Base-by-base conservation (phyloP, 2,113 vertebrate genomes). In the Excalfactoria chinensis region DNA sequence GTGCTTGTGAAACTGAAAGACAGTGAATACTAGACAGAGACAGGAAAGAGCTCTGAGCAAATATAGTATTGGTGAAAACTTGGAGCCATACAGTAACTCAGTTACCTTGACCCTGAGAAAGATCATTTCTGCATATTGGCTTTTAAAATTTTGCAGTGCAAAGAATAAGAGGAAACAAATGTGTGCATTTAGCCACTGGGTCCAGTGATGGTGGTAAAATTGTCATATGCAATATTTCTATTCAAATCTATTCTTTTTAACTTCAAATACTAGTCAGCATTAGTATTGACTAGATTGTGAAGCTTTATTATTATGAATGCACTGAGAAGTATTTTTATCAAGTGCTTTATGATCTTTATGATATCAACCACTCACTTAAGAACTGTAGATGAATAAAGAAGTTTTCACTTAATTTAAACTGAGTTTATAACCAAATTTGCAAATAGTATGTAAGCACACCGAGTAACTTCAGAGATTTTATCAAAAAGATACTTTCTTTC, bases 1-100 rank as follows among this genome's bases (percentile, higher is more conserved):
- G 84, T 62, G 28, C 48, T 73, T 81, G 3, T 66, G 88, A 95
- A 96, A 95, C 71, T 0, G 30, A 93, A 94, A 92, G 87, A 81
- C 75, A 80, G 43, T 3, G 0, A 86, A 60, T 15, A 7, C 21
- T 81, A 53, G 35, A 59, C 6, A 1, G 58, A 86, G 46, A 56
- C 34, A 53, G 72, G 72, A 86, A 87, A 91, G 44, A 91, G 44
- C 75, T 89, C 17, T 60, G 69, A 92, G 78, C 55, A 73, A 76
- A 76, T 84, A 44, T 1, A 49, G 34, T 59, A 69, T 59, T 90
- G 51, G 9, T 70, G 28, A 84, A 83, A 89, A 76, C 71, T 72
- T 72, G 21, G 13, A 49, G 62, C 66, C 22, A 19, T 0, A 12
- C 51, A 69, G 49, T 88, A 60, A 60, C 10, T 63, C 13, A 16